Evolutionary conservation across 2,113 vertebrate genomes (phyloP), one percentile per base, ranked within the genome.

Genomic region (Brachyhypopomus gauderio): DNA sequence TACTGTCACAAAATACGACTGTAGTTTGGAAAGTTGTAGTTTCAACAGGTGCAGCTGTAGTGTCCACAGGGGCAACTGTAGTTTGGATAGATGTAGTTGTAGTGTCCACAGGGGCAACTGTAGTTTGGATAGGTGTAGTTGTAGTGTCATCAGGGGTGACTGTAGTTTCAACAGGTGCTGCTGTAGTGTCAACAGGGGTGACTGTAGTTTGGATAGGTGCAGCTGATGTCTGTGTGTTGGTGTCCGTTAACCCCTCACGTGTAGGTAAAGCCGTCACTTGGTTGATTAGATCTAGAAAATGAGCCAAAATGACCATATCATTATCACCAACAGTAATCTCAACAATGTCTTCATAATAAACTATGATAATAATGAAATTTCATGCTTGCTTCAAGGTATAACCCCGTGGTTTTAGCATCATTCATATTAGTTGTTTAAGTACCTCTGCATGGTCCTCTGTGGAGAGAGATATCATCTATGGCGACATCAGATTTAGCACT

Each of bases 391-490:
- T 63, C 25, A 23, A 12, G n/a, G 59, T 60, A 30, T 20, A 8
- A 60, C 20, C 1, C n/a, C 6, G 3, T 63, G 20, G 0, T 60
- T 63, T 63, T 63, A 22, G 11, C n/a, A 70, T 70, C n/a, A 2
- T 0, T 14, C 11, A 1, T 3, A 0, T 5, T 7, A 78, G 4
- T 25, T 52, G 70, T 3, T 59, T 3, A 38, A 63, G 76, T 91
- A 95, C 94, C 92, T 88, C 25, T 4, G 38, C 94, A 96, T 19
- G 22, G 72, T 79, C 94, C 93, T 8, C 1, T 66, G 23, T 72
- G 72, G 72, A 95, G 4, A n/a, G 87, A 90, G 6, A 96, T 22
- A 52, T 96, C 95, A 85, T 96, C 95, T 82, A 96, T 62, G 0
- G 94, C 94, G 64, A 94, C 62, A 78, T 95, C 88, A 38, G 94